phyloP scores from a whole-genome alignment of 1,140 invertebrate genomes.

The Acromyrmex heyeri region DNA sequence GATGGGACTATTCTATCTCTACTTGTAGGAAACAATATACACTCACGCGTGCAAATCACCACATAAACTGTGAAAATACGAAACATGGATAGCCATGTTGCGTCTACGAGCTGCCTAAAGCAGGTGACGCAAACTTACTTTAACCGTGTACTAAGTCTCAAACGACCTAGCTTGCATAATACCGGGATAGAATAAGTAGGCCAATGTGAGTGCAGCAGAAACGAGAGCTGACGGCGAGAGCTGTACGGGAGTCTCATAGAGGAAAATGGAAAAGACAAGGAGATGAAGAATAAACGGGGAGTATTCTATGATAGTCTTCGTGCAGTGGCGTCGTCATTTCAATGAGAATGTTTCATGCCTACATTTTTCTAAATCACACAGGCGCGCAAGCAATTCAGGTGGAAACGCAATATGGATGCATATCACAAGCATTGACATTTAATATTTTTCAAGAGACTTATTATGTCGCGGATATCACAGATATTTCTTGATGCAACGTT shows the following conservation, averaged over 20 bases:
- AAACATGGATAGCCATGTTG: constrained; percentile 63
- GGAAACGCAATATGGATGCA: not conserved
- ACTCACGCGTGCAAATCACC: not conserved
- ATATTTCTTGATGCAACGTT: not conserved
- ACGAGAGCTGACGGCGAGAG: not conserved
- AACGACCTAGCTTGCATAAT: constrained; percentile 73
- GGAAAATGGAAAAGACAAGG: constrained; percentile 5
- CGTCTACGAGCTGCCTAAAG: constrained; percentile 72
- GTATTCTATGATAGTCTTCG: constrained; percentile 9
- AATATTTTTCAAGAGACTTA: not conserved
- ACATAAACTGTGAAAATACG: constrained; percentile 47
- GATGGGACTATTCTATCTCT: not conserved
- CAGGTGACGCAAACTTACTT: constrained; percentile 76
- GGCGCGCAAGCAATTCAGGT: not conserved
- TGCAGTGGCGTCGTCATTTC: constrained; percentile 1
- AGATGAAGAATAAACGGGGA: no score
- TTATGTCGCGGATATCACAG: not conserved
- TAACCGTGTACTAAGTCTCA: constrained; percentile 66
- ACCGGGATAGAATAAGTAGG: constrained; percentile 62
- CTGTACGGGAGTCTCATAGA: not conserved
- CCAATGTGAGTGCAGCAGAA: constrained; percentile 28
- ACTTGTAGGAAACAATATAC: not conserved
- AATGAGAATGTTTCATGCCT: constrained; percentile 13
- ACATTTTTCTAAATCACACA: constrained; percentile 28
- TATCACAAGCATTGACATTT: not conserved